Conservation (phyloP, 2,888 invertebrate genomes). For the Geotrupes spiniger region DNA sequence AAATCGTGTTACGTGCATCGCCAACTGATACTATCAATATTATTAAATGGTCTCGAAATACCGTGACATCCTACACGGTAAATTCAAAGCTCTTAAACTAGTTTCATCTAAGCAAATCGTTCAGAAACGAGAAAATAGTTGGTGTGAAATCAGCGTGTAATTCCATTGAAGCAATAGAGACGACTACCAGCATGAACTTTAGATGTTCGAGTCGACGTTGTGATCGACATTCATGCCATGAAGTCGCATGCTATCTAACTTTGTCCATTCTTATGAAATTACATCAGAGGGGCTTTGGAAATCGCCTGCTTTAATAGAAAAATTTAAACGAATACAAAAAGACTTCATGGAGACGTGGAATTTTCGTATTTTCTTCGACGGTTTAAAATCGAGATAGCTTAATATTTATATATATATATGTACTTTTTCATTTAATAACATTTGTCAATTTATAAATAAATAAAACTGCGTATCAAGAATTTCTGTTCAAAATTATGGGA, state of each 20-base stretch:
- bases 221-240: constrained; percentile 26
- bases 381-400: no score
- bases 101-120: constrained; percentile 23
- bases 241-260: constrained; percentile 25
- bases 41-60: background rate
- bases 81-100: constrained; percentile 12
- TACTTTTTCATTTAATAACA: no score
- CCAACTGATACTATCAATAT: no score
- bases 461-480: no score
- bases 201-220: constrained; percentile 11
- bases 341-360: no score
- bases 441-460: no score
- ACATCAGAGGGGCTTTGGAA: constrained; percentile 6
- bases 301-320: constrained; percentile 3
- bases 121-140: constrained; percentile 25
- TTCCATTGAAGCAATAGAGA: constrained; percentile 28
- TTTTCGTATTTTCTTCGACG: no score
- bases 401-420: no score
- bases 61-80: constrained; percentile 2
- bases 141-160: constrained; percentile 30
- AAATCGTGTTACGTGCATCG: no score
- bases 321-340: background rate
- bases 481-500: no score
- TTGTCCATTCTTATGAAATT: constrained; percentile 25
- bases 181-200: constrained; percentile 25